phyloP scores from a whole-genome alignment of 2,797 vertebrate genomes.

The Platalea minor region DNA sequence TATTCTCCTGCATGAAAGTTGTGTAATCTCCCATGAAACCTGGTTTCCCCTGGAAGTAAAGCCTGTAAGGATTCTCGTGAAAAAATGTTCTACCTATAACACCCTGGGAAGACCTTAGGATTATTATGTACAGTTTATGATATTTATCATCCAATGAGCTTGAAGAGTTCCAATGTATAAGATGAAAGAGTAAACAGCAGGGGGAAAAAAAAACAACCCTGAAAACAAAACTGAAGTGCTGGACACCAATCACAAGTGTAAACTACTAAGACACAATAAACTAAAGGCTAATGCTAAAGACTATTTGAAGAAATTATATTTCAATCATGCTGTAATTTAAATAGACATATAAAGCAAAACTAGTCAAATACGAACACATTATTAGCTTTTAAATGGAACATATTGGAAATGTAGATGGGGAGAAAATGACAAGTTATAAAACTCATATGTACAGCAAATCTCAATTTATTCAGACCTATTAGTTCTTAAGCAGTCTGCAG shows the following conservation, averaged over 20 bases:
- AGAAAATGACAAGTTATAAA: conserved; percentile 27
- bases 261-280: neutral
- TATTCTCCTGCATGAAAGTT: neutral
- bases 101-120: neutral
- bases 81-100: neutral
- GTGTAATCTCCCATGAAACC: neutral
- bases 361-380: conserved; percentile 13
- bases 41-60: neutral
- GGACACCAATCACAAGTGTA: neutral
- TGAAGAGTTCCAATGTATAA: neutral
- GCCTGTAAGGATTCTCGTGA: neutral
- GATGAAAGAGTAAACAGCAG: neutral
- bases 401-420: neutral
- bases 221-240: neutral
- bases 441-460: conserved; percentile 3
- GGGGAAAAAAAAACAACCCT: neutral
- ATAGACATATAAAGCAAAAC: conserved; percentile 35
- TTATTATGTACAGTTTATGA: neutral
- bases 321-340: conserved; percentile 9
- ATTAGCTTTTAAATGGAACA: conserved; percentile 54
- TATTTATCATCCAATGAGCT: neutral
- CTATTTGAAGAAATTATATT: conserved; percentile 17
- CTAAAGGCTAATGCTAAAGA: conserved; percentile 12
- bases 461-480: conserved; percentile 44
- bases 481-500: conserved; percentile 10